Base-by-base conservation (phyloP, 2,888 invertebrate genomes). In the Acheta domesticus region DNA sequence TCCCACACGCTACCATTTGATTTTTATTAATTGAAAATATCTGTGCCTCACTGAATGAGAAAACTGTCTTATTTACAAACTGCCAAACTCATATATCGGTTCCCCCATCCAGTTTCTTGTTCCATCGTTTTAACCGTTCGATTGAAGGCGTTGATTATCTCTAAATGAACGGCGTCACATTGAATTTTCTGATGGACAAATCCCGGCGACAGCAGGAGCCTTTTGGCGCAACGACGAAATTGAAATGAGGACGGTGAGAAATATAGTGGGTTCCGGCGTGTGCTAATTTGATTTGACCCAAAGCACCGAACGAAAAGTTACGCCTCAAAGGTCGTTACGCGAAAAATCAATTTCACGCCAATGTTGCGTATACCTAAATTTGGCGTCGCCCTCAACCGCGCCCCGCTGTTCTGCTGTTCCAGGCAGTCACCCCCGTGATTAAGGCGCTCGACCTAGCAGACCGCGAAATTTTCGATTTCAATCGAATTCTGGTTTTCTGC, bases 401-500 rank as follows among this genome's bases (percentile, higher is more conserved):
- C n/a, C 62, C 62, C 62, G 62, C 62, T n/a, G 14, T 62, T 62
- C 62, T 14, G 62, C n/a, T 62, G 16, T n/a, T 62, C 62, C 14
- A 19, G 16, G 62, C 62, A 14, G 62, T 62, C 62, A 62, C 62
- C 62, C 62, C 62, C 62, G 62, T 62, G 62, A 19, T 62, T 62
- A 62, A 62, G 62, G 62, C n/a, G 14, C 62, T 62, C 62, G 16
- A 11, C n/a, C 16, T n/a, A 62, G 16, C n/a, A 62, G 62, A 62
- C 62, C 62, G 62, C 62, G 62, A 62, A 62, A 62, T 62, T 62
- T 19, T 62, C 62, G 62, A 62, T 62, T 62, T 62, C 62, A 62
- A 62, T 62, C 62, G 62, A 62, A 62, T 62, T 62, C 62, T 62
- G 62, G 62, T 62, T 62, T 62, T 62, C 62, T 62, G 62, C 62